Base-by-base conservation (phyloP, 2,113 vertebrate genomes). In the Platichthys flesus region DNA sequence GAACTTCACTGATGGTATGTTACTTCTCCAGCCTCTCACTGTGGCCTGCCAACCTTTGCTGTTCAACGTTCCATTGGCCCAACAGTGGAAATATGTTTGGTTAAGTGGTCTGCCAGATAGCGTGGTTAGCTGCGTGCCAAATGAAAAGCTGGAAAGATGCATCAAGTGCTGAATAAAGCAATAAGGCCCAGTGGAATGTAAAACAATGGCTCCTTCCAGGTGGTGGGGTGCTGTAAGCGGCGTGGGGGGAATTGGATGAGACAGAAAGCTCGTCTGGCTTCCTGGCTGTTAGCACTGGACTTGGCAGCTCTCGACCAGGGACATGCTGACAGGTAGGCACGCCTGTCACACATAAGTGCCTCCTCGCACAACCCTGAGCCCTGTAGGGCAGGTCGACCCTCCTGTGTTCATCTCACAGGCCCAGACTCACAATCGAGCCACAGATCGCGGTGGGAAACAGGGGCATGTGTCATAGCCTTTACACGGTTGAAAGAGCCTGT, bases 261-360 rank as follows among this genome's bases (percentile, higher is more conserved):
- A 93, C 91, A 87, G 89, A 68, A 85, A 86, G 79, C 89, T 88
- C 73, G 80, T 89, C 86, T 72, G 87, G 68, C 76, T 82, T 84
- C 87, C 87, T 81, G 85, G 76, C 87, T 89, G 86, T 79, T 90
- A 88, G 80, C 90, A 90, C 88, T 88, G 90, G 87, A 90, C 85
- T 87, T 93, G 92, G 86, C 92, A 91, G 88, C 76, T 92, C 87
- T 90, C 86, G 90, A 82, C 83, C 62, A 74, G 82, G 65, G 86
- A 92, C 86, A 78, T 47, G 83, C 92, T 93, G 90, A 93, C 89
- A 89, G 88, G 86, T 87, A 88, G 79, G 85, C 79, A 56, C 31
- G 74, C 74, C 88, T 91, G 90, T 92, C 92, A 92, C 81, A 59
- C 67, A 91, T 93, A 86, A 93, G 82, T 67, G 83, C 79, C 76